Evolutionary conservation across 2,797 vertebrate species (phyloP).

Genomic region (Crocodylus rhombifer): DNA sequence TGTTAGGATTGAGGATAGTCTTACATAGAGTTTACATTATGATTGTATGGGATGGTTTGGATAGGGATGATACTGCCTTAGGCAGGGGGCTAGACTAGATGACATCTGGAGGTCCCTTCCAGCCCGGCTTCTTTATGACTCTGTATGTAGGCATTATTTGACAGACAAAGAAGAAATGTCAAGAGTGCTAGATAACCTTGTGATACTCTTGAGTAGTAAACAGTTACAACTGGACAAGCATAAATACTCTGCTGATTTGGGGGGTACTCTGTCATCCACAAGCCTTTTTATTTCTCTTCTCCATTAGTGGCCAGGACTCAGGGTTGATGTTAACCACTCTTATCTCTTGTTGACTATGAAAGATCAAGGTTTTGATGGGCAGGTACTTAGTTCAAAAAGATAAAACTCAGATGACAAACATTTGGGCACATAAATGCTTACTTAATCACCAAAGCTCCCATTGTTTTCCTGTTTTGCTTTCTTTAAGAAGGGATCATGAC

Average conservation of each 20-base stretch:
- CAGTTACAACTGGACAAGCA: background rate
- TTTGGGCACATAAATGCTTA: background rate
- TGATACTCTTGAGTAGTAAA: background rate
- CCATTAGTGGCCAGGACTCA: background rate
- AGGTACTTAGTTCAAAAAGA: background rate
- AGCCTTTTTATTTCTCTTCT: background rate
- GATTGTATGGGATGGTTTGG: too few relatives aligned
- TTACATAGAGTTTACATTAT: too few relatives aligned
- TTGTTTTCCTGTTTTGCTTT: background rate
- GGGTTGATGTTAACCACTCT: background rate
- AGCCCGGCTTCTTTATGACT: background rate
- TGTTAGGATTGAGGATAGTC: too few relatives aligned
- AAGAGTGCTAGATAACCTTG: background rate
- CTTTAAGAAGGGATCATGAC: background rate
- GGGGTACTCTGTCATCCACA: background rate
- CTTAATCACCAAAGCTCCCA: background rate
- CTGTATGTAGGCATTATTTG: background rate
- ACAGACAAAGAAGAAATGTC: background rate
- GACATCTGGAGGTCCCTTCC: too few relatives aligned
- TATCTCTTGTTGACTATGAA: background rate
- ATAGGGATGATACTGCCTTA: too few relatives aligned
- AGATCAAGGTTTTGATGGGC: background rate
- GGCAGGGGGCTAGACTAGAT: too few relatives aligned
- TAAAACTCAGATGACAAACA: background rate
- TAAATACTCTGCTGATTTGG: fast-evolving